Conservation (phyloP, 2,888 invertebrate species). For the Platypus cylindrus region DNA sequence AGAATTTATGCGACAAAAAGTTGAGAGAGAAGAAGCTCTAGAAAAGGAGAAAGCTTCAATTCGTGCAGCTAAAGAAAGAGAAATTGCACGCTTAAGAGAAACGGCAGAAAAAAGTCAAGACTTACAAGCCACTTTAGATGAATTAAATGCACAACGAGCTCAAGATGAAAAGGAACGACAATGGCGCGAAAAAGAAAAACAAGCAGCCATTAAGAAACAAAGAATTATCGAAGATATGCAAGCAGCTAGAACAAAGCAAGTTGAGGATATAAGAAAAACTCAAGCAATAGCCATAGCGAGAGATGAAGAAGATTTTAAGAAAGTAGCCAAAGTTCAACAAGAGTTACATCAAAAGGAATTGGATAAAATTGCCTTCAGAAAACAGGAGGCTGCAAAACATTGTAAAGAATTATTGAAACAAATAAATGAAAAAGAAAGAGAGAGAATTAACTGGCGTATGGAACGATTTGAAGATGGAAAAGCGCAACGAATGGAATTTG, state of each 20-base stretch:
- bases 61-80: slow-evolving; percentile 49
- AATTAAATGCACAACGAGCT: slow-evolving; percentile 38
- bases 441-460: slow-evolving; percentile 46
- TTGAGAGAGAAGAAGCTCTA: slow-evolving; percentile 45
- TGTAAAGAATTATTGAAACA: slow-evolving; percentile 53
- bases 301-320: slow-evolving; percentile 36
- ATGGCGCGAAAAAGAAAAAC: slow-evolving; percentile 52
- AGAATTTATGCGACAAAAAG: slow-evolving; percentile 50
- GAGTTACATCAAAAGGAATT: slow-evolving; percentile 28
- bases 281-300: slow-evolving; percentile 55
- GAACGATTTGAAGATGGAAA: slow-evolving; percentile 55
- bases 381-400: slow-evolving; percentile 39
- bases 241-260: slow-evolving; percentile 35
- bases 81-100: slow-evolving; percentile 39
- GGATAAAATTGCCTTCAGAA: slow-evolving; percentile 33
- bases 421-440: slow-evolving; percentile 56
- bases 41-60: slow-evolving; percentile 41
- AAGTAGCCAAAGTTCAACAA: slow-evolving; percentile 39
- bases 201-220: slow-evolving; percentile 44
- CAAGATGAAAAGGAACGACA: slow-evolving; percentile 55
- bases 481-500: slow-evolving; percentile 47
- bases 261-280: slow-evolving; percentile 42
- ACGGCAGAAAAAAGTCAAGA: slow-evolving; percentile 43
- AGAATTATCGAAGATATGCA: slow-evolving; percentile 39
- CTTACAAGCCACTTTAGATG: slow-evolving; percentile 35